Conservation (phyloP, 2,888 invertebrate species). For the Volucella bombylans region DNA sequence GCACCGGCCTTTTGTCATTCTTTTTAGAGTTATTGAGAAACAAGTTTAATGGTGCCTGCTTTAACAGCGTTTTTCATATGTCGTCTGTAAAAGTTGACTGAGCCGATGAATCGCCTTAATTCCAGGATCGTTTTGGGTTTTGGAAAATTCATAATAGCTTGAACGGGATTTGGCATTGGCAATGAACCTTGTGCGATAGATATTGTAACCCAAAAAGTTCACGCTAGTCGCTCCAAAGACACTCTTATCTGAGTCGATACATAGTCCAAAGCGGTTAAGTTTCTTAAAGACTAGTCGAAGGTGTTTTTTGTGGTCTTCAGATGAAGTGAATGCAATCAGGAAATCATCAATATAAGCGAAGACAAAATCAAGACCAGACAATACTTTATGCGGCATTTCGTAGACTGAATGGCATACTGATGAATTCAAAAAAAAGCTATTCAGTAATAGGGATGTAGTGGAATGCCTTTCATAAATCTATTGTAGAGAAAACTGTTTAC, state of each 20-base stretch:
- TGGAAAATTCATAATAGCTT: constrained; percentile 39
- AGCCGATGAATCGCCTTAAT: constrained; percentile 46
- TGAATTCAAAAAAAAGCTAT: not conserved
- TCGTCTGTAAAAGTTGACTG: constrained; percentile 38
- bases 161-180: constrained; percentile 28
- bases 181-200: constrained; percentile 30
- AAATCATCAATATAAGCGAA: no score
- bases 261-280: no score
- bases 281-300: no score
- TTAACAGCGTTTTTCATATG: constrained; percentile 40
- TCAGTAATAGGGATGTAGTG: not conserved
- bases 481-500: not conserved
- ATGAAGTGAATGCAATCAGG: no score
- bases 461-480: no score
- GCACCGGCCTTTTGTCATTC: constrained; percentile 43
- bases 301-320: no score
- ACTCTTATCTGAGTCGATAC: no score
- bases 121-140: constrained; percentile 44
- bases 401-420: no score
- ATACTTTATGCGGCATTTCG: no score
- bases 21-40: constrained; percentile 40
- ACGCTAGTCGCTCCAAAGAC: not conserved
- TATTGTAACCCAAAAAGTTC: constrained; percentile 21
- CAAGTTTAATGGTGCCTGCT: not conserved
- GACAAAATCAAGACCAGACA: no score